phyloP scores from a whole-genome alignment of 2,797 vertebrate species.

The Enteromius argenteus region DNA sequence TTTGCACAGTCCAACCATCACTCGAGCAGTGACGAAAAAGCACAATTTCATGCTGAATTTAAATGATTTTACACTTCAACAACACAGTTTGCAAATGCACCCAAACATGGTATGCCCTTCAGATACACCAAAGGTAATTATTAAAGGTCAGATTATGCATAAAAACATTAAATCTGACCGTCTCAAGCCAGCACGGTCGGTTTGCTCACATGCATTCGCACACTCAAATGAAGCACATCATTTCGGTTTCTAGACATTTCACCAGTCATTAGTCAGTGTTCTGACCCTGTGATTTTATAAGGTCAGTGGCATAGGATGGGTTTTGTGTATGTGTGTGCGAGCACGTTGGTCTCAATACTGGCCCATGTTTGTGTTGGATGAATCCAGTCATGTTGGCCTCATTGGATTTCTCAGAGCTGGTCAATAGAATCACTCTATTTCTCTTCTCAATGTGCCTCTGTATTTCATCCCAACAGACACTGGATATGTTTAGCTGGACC shows the following conservation, averaged over 20 bases:
- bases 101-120: background rate
- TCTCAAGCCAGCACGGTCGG: background rate
- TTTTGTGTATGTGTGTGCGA: conserved; percentile 1
- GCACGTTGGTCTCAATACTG: conserved; percentile 47
- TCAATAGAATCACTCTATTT: conserved; percentile 49
- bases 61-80: conserved; percentile 31
- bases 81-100: background rate
- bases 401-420: conserved; percentile 58
- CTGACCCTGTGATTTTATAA: conserved; percentile 23
- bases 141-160: conserved; percentile 39
- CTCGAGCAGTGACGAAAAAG: background rate
- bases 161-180: conserved; percentile 17
- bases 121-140: conserved; percentile 15
- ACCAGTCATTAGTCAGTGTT: conserved; percentile 36
- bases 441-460: conserved; percentile 27
- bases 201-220: conserved; percentile 5
- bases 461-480: conserved; percentile 12
- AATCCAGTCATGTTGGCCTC: conserved; percentile 48
- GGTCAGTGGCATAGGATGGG: conserved; percentile 23
- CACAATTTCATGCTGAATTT: conserved; percentile 16
- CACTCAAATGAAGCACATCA: conserved; percentile 10
- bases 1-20: background rate
- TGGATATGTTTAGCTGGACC: conserved; percentile 6
- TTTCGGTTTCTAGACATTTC: conserved; percentile 18
- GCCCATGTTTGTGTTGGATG: conserved; percentile 47